Evolutionary conservation across 2,888 invertebrate genomes (phyloP).

Genomic region (Monochamus alternatus): DNA sequence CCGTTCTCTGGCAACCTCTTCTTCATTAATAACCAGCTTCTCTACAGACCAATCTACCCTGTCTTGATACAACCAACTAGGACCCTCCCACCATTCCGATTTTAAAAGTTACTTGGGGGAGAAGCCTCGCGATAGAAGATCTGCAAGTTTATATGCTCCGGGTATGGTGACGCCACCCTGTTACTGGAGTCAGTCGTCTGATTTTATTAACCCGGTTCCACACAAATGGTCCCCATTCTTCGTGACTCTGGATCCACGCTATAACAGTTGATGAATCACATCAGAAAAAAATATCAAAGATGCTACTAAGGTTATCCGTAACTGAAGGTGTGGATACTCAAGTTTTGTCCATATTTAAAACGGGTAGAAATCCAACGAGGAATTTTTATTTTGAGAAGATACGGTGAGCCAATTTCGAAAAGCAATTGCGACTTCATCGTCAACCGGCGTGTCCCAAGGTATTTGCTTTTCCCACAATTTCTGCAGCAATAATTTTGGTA

Average conservation of each 20-base stretch:
- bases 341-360: background rate
- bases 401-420: constrained; percentile 19
- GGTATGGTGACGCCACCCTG: constrained; percentile 17
- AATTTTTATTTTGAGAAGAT: constrained; percentile 31
- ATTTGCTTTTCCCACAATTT: constrained; percentile 34
- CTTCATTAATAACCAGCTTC: background rate
- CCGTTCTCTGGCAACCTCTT: constrained; percentile 7
- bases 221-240: constrained; percentile 28
- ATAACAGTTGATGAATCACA: constrained; percentile 26
- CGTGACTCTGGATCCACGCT: constrained; percentile 13
- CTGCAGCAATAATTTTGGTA: constrained; percentile 41
- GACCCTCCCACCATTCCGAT: constrained; percentile 32
- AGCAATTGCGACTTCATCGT: constrained; percentile 1
- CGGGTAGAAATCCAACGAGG: constrained; percentile 33
- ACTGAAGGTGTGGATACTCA: constrained; percentile 35
- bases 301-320: background rate
- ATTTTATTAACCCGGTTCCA: constrained; percentile 24
- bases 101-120: constrained; percentile 15
- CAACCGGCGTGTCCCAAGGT: constrained; percentile 18
- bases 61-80: constrained; percentile 22
- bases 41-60: background rate
- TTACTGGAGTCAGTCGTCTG: constrained; percentile 11
- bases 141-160: constrained; percentile 21
- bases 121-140: constrained; percentile 26
- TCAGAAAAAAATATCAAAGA: constrained; percentile 15